A percentile compares a stretch with the other conserved stretches of the same genome.
phyloP scores from a whole-genome alignment of 2,113 vertebrate genomes.

The Parus major region DNA sequence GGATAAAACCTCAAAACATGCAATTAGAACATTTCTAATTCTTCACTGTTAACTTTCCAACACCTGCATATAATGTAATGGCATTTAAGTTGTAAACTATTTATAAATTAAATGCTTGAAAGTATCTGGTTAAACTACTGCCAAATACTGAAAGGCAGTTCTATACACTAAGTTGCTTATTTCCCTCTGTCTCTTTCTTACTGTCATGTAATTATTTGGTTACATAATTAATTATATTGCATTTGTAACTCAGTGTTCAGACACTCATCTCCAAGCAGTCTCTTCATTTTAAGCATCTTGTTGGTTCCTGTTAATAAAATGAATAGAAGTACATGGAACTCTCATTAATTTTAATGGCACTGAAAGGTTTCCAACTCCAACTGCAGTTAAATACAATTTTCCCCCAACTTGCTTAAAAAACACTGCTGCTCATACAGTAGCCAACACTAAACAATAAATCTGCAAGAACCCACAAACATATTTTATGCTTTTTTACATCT shows the following conservation, averaged over 20 bases:
- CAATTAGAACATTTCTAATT: not conserved
- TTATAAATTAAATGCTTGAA: not conserved
- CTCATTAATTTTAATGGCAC: not conserved
- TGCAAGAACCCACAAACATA: not conserved
- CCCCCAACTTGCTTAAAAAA: not conserved
- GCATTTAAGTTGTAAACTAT: not conserved
- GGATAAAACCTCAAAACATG: not conserved
- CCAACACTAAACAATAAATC: not conserved
- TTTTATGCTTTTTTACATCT: not conserved
- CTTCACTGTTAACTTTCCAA: not conserved
- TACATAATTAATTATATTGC: not conserved
- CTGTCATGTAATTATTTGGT: not conserved
- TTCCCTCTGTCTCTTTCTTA: not conserved
- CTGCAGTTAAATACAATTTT: not conserved
- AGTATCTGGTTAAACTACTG: not conserved
- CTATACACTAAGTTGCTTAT: not conserved
- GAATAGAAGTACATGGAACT: not conserved
- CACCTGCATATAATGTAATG: not conserved
- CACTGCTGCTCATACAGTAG: not conserved
- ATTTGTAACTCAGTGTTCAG: constrained; percentile 10
- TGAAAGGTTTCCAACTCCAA: not conserved
- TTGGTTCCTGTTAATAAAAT: not conserved
- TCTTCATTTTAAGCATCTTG: not conserved
- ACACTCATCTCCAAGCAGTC: not conserved
- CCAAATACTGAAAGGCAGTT: not conserved